Evolutionary conservation across 1,140 invertebrate genomes (phyloP).

Genomic region (Danaus melanippus): DNA sequence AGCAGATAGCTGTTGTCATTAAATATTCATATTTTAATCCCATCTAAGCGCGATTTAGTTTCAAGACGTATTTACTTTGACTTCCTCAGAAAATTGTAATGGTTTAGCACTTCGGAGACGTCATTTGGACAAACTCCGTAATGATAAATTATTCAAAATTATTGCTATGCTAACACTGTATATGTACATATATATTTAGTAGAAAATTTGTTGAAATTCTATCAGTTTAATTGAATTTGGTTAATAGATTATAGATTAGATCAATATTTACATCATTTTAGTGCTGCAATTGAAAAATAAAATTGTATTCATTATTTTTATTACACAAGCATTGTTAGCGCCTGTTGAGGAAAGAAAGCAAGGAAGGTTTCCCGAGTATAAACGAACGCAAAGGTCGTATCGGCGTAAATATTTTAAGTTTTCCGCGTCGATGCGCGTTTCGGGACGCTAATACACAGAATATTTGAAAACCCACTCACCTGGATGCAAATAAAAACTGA

Average conservation of each 20-base stretch:
- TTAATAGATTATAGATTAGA: no score
- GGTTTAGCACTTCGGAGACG: background rate
- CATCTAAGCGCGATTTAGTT: conserved; percentile 14
- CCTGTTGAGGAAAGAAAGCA: conserved; percentile 11
- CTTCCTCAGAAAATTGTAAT: conserved; percentile 9
- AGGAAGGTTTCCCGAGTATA: conserved; percentile 26
- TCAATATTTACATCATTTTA: no score
- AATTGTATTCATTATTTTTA: no score
- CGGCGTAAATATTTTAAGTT: conserved; percentile 45
- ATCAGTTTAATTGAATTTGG: no score
- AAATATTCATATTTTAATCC: conserved; percentile 23
- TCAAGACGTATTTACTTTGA: conserved; percentile 5
- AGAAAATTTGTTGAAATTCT: no score
- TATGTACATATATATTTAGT: no score
- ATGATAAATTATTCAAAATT: background rate
- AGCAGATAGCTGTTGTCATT: conserved; percentile 14
- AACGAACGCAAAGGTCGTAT: conserved; percentile 24
- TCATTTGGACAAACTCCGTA: background rate
- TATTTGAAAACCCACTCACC: conserved; percentile 19
- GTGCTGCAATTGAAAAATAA: no score
- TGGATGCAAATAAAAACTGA: conserved; percentile 23
- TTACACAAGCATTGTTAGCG: no score
- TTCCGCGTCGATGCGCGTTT: conserved; percentile 30
- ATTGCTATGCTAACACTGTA: background rate
- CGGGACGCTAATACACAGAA: conserved; percentile 18